Evolutionary conservation across 2,113 vertebrate genomes (phyloP).

Genomic region (Garra rufa): DNA sequence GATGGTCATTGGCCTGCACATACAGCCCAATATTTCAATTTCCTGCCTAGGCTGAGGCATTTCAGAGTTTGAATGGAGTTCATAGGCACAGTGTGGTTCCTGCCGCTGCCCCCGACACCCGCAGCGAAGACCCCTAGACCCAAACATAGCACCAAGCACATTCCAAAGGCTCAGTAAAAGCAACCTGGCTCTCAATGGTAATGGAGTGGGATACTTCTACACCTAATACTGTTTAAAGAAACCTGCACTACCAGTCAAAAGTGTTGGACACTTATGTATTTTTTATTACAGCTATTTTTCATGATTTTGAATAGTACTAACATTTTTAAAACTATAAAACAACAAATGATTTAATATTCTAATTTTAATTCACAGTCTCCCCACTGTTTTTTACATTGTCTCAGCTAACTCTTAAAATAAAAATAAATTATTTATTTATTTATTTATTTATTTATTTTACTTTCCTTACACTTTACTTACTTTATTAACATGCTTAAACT

Average conservation of each 20-base stretch:
- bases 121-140: slow-evolving; percentile 81
- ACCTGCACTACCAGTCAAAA: neutral
- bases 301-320: neutral
- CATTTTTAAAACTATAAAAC: neutral
- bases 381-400: neutral
- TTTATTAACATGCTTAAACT: neutral
- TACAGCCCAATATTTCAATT: slow-evolving; percentile 94
- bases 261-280: neutral
- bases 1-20: slow-evolving; percentile 86
- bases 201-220: slow-evolving; percentile 49
- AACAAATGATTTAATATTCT: neutral
- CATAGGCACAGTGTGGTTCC: slow-evolving; percentile 91
- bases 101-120: slow-evolving; percentile 71
- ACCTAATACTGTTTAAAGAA: slow-evolving; percentile 38
- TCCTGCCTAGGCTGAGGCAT: slow-evolving; percentile 89
- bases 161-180: slow-evolving; percentile 77
- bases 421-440: neutral
- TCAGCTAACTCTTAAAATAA: neutral
- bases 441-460: neutral
- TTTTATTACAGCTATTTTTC: neutral
- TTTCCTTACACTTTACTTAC: too few relatives aligned
- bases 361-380: neutral
- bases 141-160: slow-evolving; percentile 84
- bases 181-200: slow-evolving; percentile 29
- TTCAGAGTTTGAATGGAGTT: slow-evolving; percentile 90